Base-by-base conservation (phyloP, 1,140 invertebrate genomes). In the Heliconius congener region DNA sequence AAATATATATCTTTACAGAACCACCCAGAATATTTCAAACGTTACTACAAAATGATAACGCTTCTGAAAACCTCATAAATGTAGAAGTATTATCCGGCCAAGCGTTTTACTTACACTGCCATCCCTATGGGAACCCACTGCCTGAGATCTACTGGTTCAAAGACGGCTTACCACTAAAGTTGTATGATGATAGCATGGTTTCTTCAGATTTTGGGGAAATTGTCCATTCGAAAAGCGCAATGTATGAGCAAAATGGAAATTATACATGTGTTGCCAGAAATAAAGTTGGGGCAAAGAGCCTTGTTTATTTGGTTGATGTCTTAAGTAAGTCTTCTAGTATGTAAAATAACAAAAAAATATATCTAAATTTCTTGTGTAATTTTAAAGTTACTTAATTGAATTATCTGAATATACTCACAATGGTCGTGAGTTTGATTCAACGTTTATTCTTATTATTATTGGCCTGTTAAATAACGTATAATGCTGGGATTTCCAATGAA, bases 81-180 rank as follows among this genome's bases (percentile, higher is more conserved):
- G 13, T 94, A 23, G 88, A 93, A 80, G 89, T 92, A 11, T 50
- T 94, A 27, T 90, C 89, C 11, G 89, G 91, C 0, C 93, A 94
- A 81, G 82, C 91, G 1, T 91, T 93, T 70, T 92, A 87, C 73
- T 78, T 95, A 39, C 90, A 92, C 55, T 95, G 94, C 73, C 91
- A 92, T 75, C 88, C 93, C 0, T 86, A 88, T 23, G 93, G 94
- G 0, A 93, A 91, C 72, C 94, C 94, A 0, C 13, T 87, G 8
- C 93, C 94, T 6, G 88, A 89, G 60, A 83, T 95, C 8, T 94
- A 94, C 81, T 95, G 94, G 94, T 94, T 94, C 80, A 93, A 90
- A 81, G 90, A 95, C 70, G 88, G 83, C 6, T 18, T 88, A 2
- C 88, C 87, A 8, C 71, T 91, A 19, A 88, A 84, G 27, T 86